Conservation (phyloP, 2,113 vertebrate species). For the Oreamnos americanus region DNA sequence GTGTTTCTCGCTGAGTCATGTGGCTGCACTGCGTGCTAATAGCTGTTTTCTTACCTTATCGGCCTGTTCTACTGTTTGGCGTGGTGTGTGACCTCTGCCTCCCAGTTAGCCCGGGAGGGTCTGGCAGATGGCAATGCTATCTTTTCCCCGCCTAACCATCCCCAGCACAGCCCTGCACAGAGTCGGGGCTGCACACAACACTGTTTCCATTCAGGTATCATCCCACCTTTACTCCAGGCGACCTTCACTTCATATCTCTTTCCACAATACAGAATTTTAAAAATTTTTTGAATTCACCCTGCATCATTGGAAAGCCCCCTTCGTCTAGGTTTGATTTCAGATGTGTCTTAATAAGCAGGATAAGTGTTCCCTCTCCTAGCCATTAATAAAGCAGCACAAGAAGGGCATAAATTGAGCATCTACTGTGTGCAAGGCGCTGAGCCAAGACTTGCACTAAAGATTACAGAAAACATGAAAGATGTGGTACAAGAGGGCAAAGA, state of each 20-base stretch:
- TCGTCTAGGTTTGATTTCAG: neutral
- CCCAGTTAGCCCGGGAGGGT: rapidly evolving
- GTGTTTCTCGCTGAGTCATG: neutral
- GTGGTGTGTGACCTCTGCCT: neutral
- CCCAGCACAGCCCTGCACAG: neutral
- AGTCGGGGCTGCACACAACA: rapidly evolving
- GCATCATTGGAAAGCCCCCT: neutral
- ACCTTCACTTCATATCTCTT: neutral
- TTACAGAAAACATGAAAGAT: neutral
- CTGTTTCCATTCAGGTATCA: neutral
- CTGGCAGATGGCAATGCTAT: neutral
- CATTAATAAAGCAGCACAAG: neutral
- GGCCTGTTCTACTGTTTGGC: neutral
- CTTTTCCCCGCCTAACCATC: neutral
- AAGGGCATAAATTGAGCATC: neutral
- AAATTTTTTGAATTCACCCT: neutral
- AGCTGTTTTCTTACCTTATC: neutral
- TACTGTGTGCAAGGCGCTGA: neutral
- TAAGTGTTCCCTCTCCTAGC: neutral
- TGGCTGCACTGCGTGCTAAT: neutral
- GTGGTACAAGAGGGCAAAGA: neutral
- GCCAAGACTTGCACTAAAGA: neutral
- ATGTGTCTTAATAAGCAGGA: neutral
- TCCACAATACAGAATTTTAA: too few relatives aligned
- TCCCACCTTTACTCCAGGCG: too few relatives aligned